Base-by-base conservation (phyloP, 2,888 invertebrate species). In the Pardosa pseudoannulata region DNA sequence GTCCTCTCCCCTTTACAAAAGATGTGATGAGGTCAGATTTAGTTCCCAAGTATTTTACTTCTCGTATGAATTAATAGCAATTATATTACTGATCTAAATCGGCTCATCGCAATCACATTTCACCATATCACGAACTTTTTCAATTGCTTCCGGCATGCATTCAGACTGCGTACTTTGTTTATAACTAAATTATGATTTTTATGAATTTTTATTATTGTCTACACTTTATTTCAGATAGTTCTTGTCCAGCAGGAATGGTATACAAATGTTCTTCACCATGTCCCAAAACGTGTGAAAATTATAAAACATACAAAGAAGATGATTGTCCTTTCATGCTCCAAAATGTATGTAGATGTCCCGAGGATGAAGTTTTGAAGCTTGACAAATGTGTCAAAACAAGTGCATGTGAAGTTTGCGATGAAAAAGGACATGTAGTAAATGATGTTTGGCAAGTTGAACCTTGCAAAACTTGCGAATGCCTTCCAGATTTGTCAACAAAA, bases 381-480 rank as follows among this genome's bases (percentile, higher is more conserved):
- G 94, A 94, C 86, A 94, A 94, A 5, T 97, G 97, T 90, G 94
- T 97, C 0, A 92, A 93, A 13, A 92, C 64, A 93, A 94, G 89
- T 95, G 96, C 91, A 93, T 91, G 91, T 46, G 85, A 89, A 80
- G 81, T 71, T 1, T 80, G 79, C 36, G 79, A 80, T 29, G 31
- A 23, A 31, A 36, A 86, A 68, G 79, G 73, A 27, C 79, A 80
- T 50, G 32, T 65, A 2, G 76, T 89, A 86, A 96, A 95, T 79
- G 94, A 95, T 88, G 91, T 92, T 56, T 95, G 95, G 95, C 92
- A 93, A 90, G 93, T 92, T 36, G 94, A 95, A 90, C 94, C 94
- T 46, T 96, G 96, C 90, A 96, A 95, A 0, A 93, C 92, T 27
- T 96, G 96, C 90, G 92, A 93, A 32, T 96, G 96, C 91, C 93